Base-by-base conservation (phyloP, 30 jellyfish, hydroid and myxozoan genomes). In the Aurelia sp. region DNA sequence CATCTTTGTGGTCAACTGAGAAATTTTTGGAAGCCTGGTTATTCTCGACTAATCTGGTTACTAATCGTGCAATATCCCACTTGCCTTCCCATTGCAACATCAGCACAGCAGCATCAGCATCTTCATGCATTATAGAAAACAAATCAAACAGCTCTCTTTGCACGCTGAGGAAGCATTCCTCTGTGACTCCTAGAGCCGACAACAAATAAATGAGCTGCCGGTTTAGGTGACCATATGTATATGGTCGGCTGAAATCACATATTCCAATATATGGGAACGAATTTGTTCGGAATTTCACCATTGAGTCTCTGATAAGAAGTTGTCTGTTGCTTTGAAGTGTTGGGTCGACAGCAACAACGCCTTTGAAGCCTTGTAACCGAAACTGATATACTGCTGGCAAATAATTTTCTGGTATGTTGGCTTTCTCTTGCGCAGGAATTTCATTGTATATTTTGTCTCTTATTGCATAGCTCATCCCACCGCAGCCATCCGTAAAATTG, bases 161-260 rank as follows among this genome's bases (percentile, higher is more conserved):
- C 30, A 75, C 33, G 48, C 44, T n/a, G 15, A 75, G 73, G 11
- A 75, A 75, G n/a, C 33, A 17, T 37, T 75, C 79, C 27, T 75
- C 86, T 33, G 21, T 20, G 19, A 75, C 79, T 11, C 86, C 86
- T 18, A 75, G 86, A 16, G 71, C 86, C 20, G 86, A 75, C 51
- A 75, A 27, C 16, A 75, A 21, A 58, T 41, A 51, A 48, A 75
- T 75, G 30, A 44, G 59, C 70, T 75, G 86, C 6, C 86, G 41
- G 86, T 75, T 75, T 40, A 75, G 48, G 21, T 48, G 31, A 44
- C 86, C 86, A 50, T 40, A 75, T 10, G 86, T 48, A 27, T 75
- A 51, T 7, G 86, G 86, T n/a, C 86, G 33, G 73, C 86, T 75
- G 13, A 51, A 75, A 9, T 58, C 86, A 75, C 86, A 75, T 18